Evolutionary conservation across 2,888 invertebrate species (phyloP).

Genomic region (Epinotia brunnichana): DNA sequence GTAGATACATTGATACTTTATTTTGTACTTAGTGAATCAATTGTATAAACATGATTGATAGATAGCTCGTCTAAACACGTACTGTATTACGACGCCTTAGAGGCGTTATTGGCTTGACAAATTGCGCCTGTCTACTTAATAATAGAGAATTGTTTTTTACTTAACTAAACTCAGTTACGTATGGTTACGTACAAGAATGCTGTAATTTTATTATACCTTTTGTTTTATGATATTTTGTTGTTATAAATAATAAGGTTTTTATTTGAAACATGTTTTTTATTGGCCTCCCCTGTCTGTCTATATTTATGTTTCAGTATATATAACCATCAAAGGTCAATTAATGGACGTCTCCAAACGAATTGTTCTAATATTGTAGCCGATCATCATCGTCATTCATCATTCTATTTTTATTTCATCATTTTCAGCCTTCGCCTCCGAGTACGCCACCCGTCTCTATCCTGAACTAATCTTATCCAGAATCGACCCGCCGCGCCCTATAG

Average conservation of each 20-base stretch:
- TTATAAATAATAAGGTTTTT: constrained; percentile 72
- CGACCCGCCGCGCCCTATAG: too few species aligned
- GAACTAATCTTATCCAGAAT: too few species aligned
- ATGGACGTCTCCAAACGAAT: too few species aligned
- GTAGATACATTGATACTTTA: too few species aligned
- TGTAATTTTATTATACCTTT: constrained; percentile 47
- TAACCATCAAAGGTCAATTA: too few species aligned
- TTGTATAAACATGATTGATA: constrained; percentile 18
- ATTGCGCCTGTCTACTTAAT: constrained; percentile 24
- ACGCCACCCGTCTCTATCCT: too few species aligned
- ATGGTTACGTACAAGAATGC: constrained; percentile 33
- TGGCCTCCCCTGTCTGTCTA: constrained; percentile 10
- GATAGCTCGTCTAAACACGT: constrained; percentile 3
- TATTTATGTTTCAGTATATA: background rate
- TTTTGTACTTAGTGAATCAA: constrained; percentile 37
- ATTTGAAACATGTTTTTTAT: constrained; percentile 56
- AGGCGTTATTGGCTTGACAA: constrained; percentile 14
- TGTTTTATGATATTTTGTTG: constrained; percentile 74
- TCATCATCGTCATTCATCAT: too few species aligned
- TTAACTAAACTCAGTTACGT: constrained; percentile 33
- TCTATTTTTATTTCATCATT: too few species aligned
- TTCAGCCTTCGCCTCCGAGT: too few species aligned
- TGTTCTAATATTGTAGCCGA: too few species aligned
- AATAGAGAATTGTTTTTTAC: constrained; percentile 36
- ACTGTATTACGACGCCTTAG: constrained; percentile 12